Conservation (phyloP, 2,797 vertebrate genomes). For the Rallus crepitans region DNA sequence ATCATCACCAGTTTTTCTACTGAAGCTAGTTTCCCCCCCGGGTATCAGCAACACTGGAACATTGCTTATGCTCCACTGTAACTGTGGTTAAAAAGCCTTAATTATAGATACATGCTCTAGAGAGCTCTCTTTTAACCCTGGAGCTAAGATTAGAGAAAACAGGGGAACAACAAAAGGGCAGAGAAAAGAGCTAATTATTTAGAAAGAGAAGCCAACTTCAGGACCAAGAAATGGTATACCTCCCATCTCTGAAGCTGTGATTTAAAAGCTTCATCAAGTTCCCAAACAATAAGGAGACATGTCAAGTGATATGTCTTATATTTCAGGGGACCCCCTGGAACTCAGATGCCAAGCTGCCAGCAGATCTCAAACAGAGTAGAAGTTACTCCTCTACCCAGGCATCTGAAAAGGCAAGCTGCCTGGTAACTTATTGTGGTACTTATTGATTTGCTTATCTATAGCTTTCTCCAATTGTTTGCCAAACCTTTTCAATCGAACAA, state of each 20-base stretch:
- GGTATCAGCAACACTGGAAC: not conserved
- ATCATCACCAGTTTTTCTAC: not conserved
- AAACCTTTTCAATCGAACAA: constrained; percentile 41
- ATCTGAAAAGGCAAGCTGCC: constrained; percentile 1
- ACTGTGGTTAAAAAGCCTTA: constrained; percentile 54
- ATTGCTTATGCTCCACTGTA: not conserved
- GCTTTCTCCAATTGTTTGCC: constrained; percentile 3
- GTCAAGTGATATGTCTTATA: not conserved
- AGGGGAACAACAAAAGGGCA: constrained; percentile 27
- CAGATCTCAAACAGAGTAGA: not conserved
- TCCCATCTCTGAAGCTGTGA: not conserved
- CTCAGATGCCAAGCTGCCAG: not conserved
- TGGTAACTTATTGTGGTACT: not conserved
- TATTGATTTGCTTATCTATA: constrained; percentile 50
- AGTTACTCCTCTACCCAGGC: not conserved
- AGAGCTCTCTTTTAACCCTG: constrained; percentile 42
- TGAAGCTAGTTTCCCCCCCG: not conserved
- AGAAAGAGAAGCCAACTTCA: constrained; percentile 37
- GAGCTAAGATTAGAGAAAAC: constrained; percentile 53
- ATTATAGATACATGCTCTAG: constrained; percentile 35
- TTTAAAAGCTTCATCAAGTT: constrained; percentile 13
- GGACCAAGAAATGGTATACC: not conserved
- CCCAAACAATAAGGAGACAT: not conserved
- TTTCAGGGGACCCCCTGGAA: not conserved
- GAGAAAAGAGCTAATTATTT: constrained; percentile 28